These are phyloP conservation scores for Taurulus bubalis DNA, from an alignment of 2,113 vertebrate genomes.

Conservation along the genomic window DNA sequence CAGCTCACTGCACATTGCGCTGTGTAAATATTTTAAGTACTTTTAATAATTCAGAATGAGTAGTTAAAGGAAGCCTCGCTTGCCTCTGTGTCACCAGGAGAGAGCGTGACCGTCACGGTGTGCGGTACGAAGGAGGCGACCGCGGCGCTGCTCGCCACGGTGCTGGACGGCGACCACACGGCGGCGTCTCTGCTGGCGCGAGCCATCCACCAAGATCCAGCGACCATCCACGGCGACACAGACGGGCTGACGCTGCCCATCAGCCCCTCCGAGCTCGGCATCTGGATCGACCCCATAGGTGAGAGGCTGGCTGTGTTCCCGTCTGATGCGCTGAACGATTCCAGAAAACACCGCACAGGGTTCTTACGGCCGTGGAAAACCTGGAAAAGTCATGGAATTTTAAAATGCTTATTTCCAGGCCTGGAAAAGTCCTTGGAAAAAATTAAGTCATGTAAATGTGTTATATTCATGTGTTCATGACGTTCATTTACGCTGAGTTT, in stretches of 20 bases:
- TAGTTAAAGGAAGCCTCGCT: not conserved
- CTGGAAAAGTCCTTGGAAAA: too few relatives aligned
- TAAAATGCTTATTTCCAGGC: too few relatives aligned
- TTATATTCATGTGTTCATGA: too few relatives aligned
- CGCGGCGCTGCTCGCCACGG: conserved; percentile 65
- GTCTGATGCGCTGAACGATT: too few relatives aligned
- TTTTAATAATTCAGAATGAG: not conserved
- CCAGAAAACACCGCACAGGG: not conserved
- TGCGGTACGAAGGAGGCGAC: conserved; percentile 80
- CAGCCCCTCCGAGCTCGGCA: conserved; percentile 73
- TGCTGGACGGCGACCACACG: conserved; percentile 77
- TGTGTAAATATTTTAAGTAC: conserved; percentile 30
- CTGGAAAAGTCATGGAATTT: too few relatives aligned
- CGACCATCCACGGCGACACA: conserved; percentile 50
- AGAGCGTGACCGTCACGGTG: conserved; percentile 81
- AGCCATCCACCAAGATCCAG: conserved; percentile 80
- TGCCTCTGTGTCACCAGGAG: conserved; percentile 73
- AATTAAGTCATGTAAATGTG: too few relatives aligned
- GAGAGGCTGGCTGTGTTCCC: not conserved
- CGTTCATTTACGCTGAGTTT: too few relatives aligned
- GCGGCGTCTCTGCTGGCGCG: conserved; percentile 79
- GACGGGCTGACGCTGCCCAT: conserved; percentile 71
- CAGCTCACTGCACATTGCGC: not conserved
- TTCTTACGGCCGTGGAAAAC: too few relatives aligned
- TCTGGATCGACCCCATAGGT: conserved; percentile 89